Evolutionary conservation across 1,140 invertebrate species (phyloP), one percentile per base, ranked within the genome.

Genomic region (Saxidomus purpurata): DNA sequence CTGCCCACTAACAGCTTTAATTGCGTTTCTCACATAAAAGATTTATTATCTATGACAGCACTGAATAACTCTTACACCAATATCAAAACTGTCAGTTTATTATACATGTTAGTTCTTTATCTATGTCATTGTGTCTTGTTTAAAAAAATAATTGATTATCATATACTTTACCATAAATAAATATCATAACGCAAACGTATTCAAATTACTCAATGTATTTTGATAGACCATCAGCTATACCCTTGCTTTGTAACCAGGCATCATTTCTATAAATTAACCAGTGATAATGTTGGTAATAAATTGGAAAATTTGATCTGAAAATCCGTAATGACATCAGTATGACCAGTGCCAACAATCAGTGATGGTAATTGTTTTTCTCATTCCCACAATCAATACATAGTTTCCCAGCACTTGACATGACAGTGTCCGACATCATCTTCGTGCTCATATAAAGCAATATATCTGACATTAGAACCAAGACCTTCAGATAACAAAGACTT

Each of bases 251-350:
- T 71, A 38, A 71, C 34, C 22, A 71, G 67, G 34, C 36, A n/a
- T 71, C 67, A 22, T 31, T 71, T 19, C 67, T 71, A 38, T 71
- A 71, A n/a, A 71, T 38, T 22, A 38, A 28, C 67, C 22, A 9
- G 34, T 38, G 67, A 40, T 71, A 71, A 71, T n/a, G 67, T 31
- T 25, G 36, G 31, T 38, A 71, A 71, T 38, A 40, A 71, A 71
- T 71, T 19, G 67, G 67, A 71, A 71, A 71, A 71, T 71, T 71
- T 71, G 34, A 71, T 71, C 28, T 40, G 67, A 71, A 71, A 71
- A 71, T 15, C 36, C 34, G 25, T 71, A 71, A 71, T 71, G 67
- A 71, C 34, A 71, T 71, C 67, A 71, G 67, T 28, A 40, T 40
- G 67, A 71, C 67, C 34, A 71, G 31, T 71, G 34, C 67, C 34